These are phyloP conservation scores for Mercenaria mercenaria DNA, from an alignment of 1,140 invertebrate genomes.

Conservation along the genomic window DNA sequence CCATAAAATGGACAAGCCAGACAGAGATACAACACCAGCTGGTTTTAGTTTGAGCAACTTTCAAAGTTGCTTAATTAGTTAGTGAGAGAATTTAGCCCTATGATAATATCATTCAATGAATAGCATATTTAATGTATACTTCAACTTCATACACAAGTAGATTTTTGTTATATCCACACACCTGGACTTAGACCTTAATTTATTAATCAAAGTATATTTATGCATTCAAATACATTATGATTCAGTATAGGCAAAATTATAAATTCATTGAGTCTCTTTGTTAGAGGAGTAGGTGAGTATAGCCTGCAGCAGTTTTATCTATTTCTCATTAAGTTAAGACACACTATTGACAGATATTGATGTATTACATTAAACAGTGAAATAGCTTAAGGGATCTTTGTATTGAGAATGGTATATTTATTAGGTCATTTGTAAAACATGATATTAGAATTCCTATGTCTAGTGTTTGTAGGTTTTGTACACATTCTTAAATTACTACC, in stretches of 20 bases:
- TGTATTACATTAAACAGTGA: conserved; percentile 4
- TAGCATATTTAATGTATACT: background rate
- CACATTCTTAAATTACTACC: background rate
- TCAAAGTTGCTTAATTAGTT: background rate
- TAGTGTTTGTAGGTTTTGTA: conserved; percentile 3
- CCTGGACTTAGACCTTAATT: background rate
- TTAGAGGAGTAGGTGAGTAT: background rate
- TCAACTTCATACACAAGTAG: background rate
- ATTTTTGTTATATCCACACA: background rate
- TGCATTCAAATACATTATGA: background rate
- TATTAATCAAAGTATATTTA: conserved; percentile 16
- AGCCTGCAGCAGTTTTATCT: conserved; percentile 19
- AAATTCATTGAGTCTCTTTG: background rate
- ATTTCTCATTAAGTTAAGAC: conserved; percentile 46
- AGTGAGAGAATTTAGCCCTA: background rate
- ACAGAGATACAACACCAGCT: background rate
- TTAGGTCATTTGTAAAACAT: conserved; percentile 11
- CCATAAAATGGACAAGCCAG: conserved; percentile 42
- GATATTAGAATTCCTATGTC: conserved; percentile 22
- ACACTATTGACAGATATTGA: conserved; percentile 41
- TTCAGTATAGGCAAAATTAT: conserved; percentile 16
- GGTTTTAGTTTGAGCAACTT: background rate
- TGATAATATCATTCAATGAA: background rate
- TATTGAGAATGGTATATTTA: background rate
- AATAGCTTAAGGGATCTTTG: background rate